A percentile compares a stretch with the other conserved stretches of the same genome.
Evolutionary conservation across 2,113 vertebrate genomes (phyloP).

Genomic region (Muntiacus muntjak): DNA sequence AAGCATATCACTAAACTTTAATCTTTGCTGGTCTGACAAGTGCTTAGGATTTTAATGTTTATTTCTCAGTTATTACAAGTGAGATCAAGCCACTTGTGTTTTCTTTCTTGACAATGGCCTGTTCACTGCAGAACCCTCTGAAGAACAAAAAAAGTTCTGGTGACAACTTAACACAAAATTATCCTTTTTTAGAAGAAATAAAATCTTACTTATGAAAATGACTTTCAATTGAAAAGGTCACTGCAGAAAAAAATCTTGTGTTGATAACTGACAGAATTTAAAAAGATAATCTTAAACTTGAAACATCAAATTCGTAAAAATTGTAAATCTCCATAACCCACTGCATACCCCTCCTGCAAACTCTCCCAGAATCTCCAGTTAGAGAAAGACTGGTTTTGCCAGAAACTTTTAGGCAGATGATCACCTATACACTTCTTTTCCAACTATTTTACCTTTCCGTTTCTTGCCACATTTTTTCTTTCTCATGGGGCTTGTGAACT

Average conservation of each 20-base stretch:
- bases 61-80: not conserved
- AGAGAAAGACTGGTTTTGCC: not conserved
- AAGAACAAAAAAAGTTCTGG: not conserved
- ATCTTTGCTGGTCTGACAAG: not conserved
- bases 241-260: not conserved
- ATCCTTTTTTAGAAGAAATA: constrained; percentile 8
- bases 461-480: not conserved
- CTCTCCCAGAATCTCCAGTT: not conserved
- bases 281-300: not conserved
- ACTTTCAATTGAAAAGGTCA: not conserved
- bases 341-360: not conserved
- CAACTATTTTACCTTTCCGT: not conserved
- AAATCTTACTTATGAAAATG: constrained; percentile 36
- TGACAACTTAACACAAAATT: not conserved
- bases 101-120: not conserved
- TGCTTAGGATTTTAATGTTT: not conserved
- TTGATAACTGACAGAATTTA: not conserved
- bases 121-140: not conserved
- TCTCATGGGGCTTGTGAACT: not conserved
- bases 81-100: not conserved
- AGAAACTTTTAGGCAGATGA: not conserved
- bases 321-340: not conserved
- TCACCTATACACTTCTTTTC: not conserved
- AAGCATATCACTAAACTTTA: not conserved
- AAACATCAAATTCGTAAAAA: not conserved